phyloP scores from a whole-genome alignment of 2,797 vertebrate species.

The Scyliorhinus canicula region DNA sequence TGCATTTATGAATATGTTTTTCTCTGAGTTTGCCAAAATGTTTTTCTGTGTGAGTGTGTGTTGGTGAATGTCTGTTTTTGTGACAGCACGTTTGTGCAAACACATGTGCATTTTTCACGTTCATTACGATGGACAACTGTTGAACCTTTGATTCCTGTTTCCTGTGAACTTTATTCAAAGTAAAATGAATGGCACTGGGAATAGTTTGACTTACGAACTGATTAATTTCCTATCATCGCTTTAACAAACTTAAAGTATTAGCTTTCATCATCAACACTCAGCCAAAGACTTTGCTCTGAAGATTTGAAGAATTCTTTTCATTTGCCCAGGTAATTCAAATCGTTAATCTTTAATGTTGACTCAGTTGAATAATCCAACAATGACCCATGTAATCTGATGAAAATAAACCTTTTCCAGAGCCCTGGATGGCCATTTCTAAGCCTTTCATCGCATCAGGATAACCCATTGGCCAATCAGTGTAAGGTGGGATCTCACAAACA shows the following conservation, averaged over 20 bases:
- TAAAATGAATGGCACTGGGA: background rate
- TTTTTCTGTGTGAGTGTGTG: too few relatives aligned
- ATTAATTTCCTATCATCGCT: background rate
- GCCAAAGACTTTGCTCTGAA: background rate
- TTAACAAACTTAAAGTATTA: background rate
- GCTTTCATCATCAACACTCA: background rate
- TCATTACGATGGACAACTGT: background rate
- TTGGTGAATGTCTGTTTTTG: background rate
- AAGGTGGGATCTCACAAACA: background rate
- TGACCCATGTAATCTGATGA: background rate
- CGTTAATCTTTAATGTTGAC: background rate
- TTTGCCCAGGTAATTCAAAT: background rate
- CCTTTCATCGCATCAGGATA: background rate
- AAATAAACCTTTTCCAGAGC: too few relatives aligned
- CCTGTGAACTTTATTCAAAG: background rate
- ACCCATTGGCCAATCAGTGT: background rate
- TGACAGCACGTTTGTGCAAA: background rate
- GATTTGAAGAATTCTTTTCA: background rate
- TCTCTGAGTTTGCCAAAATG: background rate
- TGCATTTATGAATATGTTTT: background rate
- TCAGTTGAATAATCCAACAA: background rate
- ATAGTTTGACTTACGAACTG: background rate
- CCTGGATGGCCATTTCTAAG: background rate
- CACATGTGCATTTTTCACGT: background rate
- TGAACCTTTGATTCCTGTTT: background rate